Evolutionary conservation across 2,113 vertebrate species (phyloP).

Genomic region (Amphiprion ocellaris): DNA sequence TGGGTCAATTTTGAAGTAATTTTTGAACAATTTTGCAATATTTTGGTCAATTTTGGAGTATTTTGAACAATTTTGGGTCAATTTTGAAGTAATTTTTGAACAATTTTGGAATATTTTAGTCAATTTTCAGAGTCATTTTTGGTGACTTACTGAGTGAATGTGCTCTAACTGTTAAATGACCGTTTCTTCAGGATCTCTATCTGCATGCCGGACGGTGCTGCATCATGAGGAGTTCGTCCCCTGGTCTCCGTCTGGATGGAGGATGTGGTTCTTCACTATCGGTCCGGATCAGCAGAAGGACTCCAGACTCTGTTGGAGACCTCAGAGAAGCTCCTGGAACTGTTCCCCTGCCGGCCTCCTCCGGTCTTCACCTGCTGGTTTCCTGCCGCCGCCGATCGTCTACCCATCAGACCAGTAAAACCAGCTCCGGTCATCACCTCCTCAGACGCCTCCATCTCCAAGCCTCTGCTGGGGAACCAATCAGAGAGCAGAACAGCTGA

Average conservation of each 20-base stretch:
- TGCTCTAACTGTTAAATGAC: background rate
- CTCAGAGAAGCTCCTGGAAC: constrained; percentile 84
- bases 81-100: no score
- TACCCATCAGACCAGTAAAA: constrained; percentile 86
- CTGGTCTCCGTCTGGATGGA: constrained; percentile 80
- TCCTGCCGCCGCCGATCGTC: constrained; percentile 63
- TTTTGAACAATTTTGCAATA: no score
- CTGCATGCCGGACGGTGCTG: background rate
- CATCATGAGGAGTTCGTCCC: background rate
- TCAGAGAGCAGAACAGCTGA: no score
- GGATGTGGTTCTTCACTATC: constrained; percentile 87
- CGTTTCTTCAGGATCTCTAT: background rate
- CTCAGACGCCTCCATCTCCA: no score
- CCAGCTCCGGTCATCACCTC: constrained; percentile 81
- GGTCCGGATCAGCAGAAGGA: constrained; percentile 60
- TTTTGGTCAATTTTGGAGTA: no score
- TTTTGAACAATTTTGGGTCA: no score
- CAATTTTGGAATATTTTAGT: no score
- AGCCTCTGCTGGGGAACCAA: no score
- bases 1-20: no score
- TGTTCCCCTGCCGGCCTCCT: constrained; percentile 82
- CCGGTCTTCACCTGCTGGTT: constrained; percentile 88
- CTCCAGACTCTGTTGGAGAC: constrained; percentile 73
- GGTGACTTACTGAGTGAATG: no score
- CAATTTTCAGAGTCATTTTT: no score